Base-by-base conservation (phyloP, 2,113 vertebrate species). In the Chaetura pelagica region DNA sequence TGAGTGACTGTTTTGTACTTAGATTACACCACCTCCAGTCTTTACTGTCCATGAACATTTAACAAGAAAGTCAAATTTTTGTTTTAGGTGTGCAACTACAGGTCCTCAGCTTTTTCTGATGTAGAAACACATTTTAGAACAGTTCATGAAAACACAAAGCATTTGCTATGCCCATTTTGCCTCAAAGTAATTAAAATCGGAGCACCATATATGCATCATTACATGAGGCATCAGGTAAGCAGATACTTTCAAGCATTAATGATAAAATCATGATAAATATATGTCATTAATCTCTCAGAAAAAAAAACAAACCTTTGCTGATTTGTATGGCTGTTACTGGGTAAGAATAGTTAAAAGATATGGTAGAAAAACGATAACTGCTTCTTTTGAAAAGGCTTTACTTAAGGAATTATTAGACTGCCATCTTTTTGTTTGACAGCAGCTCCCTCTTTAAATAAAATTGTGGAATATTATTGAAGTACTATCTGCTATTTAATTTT, bases 161-260 rank as follows among this genome's bases (percentile, higher is more conserved):
- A 99, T 92, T 98, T 99, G 92, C 98, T 99, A 4, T 99, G 99
- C 96, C 99, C 99, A 0, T 99, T 99, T 98, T 99, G 99, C 95
- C 99, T 99, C 92, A 99, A 99, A 98, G 99, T 99, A 84, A 98
- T 99, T 73, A 98, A 98, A 98, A 99, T 98, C 76, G 98, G 98
- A 94, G 98, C 99, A 40, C 98, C 98, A 1, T 99, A 99, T 93
- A 99, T 99, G 99, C 99, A 99, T 77, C 99, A 99, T 96, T 99
- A 99, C 94, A 99, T 99, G 99, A 99, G 98, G 79, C 99, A 99
- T 98, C 99, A 99, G 98, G 99, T 99, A 97, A 96, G 97, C 54
- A 64, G 18, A 8, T 89, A 19, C 52, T 55, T 97, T 69, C 78
- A 30, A 15, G 91, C 48, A 35, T 91, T 94, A 48, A 46, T 72